Conservation (phyloP, 2,888 invertebrate genomes). For the Nomada goodeniana region DNA sequence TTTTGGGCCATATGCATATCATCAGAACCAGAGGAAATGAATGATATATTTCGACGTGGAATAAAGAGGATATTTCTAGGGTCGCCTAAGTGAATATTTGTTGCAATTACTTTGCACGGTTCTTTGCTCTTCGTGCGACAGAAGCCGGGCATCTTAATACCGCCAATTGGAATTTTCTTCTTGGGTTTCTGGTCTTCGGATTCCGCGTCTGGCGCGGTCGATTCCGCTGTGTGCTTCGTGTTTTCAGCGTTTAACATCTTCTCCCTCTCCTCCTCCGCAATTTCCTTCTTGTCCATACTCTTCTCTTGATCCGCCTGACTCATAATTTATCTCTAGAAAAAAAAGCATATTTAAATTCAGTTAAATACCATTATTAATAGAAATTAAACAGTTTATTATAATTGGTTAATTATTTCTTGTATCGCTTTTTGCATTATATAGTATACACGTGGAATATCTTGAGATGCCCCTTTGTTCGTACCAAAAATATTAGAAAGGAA, state of each 20-base stretch:
- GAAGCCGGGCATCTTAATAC: conserved; percentile 95
- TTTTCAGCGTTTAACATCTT: conserved; percentile 88
- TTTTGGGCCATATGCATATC: neutral
- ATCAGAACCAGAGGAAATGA: too few relatives aligned
- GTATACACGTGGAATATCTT: neutral
- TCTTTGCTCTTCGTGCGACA: conserved; percentile 92
- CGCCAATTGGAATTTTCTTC: conserved; percentile 93
- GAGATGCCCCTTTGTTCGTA: too few relatives aligned
- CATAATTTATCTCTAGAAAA: conserved; percentile 56
- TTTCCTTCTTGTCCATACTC: conserved; percentile 83
- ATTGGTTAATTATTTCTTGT: neutral
- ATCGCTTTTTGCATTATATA: neutral
- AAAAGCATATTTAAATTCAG: conserved; percentile 3
- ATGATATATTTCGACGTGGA: too few relatives aligned
- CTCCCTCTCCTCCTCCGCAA: conserved; percentile 85
- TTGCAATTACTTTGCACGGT: conserved; percentile 87
- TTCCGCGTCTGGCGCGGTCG: conserved; percentile 83
- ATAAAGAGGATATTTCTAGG: neutral
- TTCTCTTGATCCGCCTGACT: conserved; percentile 72
- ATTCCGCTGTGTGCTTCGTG: conserved; percentile 85
- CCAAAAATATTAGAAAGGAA: neutral
- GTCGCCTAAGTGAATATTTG: too few relatives aligned
- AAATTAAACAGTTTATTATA: neutral
- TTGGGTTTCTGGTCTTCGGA: conserved; percentile 86
- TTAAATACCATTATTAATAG: neutral